Conservation (phyloP, 2,113 vertebrate species). For the Climacteris rufus region DNA sequence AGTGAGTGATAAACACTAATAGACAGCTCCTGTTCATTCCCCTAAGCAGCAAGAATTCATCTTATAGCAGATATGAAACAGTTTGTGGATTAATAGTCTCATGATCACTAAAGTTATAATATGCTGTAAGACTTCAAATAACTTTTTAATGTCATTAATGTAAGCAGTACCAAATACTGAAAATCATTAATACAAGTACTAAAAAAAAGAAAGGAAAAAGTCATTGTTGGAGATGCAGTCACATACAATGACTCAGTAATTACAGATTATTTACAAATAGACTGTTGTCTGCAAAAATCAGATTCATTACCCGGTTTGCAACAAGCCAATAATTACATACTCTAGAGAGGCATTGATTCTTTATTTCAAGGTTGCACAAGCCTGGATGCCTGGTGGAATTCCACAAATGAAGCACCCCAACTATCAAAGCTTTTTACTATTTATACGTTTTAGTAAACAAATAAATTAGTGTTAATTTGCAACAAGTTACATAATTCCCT, state of each 20-base stretch:
- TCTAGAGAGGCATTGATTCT: background rate
- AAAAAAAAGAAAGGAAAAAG: too few species aligned
- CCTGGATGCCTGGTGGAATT: background rate
- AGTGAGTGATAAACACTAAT: background rate
- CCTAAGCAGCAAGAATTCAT: background rate
- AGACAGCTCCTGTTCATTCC: background rate
- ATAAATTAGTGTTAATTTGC: background rate
- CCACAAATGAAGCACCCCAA: background rate
- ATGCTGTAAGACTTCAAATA: background rate
- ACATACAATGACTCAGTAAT: background rate
- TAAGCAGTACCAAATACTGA: background rate
- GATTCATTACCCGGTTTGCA: background rate
- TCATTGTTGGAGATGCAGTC: background rate
- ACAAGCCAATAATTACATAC: background rate
- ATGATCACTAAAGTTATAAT: background rate
- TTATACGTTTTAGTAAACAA: background rate
- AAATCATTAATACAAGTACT: background rate
- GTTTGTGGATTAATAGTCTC: background rate
- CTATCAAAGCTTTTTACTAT: background rate
- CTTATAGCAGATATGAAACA: background rate
- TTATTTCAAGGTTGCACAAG: background rate
- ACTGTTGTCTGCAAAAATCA: background rate
- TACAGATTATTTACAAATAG: background rate
- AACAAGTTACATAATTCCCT: background rate
- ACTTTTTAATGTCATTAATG: background rate